Evolutionary conservation across 2,888 invertebrate species (phyloP).

Genomic region (Hirudinaria manillensis): DNA sequence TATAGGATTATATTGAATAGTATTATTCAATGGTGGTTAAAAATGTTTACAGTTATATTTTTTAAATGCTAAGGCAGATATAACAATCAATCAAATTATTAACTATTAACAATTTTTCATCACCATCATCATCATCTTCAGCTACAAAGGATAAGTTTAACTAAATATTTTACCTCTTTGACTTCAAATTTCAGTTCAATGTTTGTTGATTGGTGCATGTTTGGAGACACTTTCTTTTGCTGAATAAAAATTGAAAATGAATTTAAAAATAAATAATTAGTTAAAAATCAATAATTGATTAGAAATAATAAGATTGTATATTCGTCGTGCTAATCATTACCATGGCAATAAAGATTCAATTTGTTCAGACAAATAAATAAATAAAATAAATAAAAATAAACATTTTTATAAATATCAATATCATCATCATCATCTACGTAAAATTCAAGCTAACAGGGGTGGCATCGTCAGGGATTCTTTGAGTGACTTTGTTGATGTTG

Average conservation of each 20-base stretch:
- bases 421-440: not conserved
- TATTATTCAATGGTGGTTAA: too few species aligned
- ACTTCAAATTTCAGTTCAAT: slow-evolving; percentile 52
- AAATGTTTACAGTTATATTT: too few species aligned
- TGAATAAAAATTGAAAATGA: not conserved
- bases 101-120: not conserved
- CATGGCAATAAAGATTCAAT: not conserved
- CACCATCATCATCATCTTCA: slow-evolving; percentile 7
- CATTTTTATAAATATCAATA: not conserved
- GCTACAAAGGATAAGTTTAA: not conserved
- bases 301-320: not conserved
- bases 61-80: too few species aligned
- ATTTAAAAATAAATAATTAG: not conserved
- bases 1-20: too few species aligned
- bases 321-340: not conserved
- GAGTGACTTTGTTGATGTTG: slow-evolving; percentile 12
- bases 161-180: slow-evolving; percentile 47
- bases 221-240: not conserved
- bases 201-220: slow-evolving; percentile 41
- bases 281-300: not conserved
- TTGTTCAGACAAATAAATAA: too few species aligned
- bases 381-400: not conserved
- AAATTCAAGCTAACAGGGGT: not conserved
- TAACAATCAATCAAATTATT: too few species aligned
- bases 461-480: not conserved